Evolutionary conservation across 2,113 vertebrate species (phyloP).

Genomic region (Tamias sibiricus): DNA sequence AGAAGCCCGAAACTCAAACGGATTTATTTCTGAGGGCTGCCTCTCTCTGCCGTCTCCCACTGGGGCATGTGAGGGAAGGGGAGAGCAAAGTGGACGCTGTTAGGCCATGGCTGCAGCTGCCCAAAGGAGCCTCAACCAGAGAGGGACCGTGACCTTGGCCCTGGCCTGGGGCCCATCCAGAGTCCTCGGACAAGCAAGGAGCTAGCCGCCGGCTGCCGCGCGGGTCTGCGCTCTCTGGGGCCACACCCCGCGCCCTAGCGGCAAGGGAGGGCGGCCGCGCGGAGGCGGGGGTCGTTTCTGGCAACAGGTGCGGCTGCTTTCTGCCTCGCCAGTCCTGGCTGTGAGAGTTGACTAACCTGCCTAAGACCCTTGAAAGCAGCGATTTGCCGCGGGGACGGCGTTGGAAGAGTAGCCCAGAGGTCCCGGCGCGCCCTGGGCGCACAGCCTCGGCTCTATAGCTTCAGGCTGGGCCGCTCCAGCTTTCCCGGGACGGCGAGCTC

Average conservation of each 20-base stretch:
- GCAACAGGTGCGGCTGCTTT: slow-evolving; percentile 61
- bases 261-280: rapidly evolving
- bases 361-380: neutral
- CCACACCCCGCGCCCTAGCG: neutral
- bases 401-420: neutral
- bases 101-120: neutral
- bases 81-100: rapidly evolving
- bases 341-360: neutral
- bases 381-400: neutral
- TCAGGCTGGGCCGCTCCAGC: rapidly evolving
- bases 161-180: neutral
- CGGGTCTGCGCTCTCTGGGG: neutral
- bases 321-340: rapidly evolving
- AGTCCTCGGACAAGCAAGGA: neutral
- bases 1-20: rapidly evolving
- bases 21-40: neutral
- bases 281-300: neutral
- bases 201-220: rapidly evolving
- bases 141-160: slow-evolving; percentile 60
- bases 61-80: rapidly evolving
- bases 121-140: neutral
- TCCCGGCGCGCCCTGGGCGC: neutral
- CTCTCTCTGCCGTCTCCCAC: neutral
- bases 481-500: neutral
- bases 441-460: neutral